phyloP scores from a whole-genome alignment of 2,113 vertebrate species.

The Daphoenositta chrysoptera region DNA sequence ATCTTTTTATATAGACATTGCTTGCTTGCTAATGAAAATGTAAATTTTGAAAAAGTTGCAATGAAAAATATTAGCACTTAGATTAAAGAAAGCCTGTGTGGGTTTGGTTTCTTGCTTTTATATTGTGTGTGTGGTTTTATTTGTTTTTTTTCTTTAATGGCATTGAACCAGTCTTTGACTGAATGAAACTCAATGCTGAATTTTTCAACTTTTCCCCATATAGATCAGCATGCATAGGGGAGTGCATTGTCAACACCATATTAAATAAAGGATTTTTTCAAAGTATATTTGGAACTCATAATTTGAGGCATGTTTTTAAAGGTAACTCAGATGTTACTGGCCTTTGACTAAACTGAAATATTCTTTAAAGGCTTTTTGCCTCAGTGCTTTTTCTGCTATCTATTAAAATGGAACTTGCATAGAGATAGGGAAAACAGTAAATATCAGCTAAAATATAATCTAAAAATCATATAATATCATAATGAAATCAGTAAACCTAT shows the following conservation, averaged over 20 bases:
- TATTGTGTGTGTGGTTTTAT: neutral
- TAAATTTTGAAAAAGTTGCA: neutral
- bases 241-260: neutral
- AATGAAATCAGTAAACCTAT: neutral
- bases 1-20: neutral
- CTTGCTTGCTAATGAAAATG: neutral
- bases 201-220: neutral
- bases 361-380: neutral
- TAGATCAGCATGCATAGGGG: neutral
- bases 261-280: neutral
- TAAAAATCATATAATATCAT: neutral
- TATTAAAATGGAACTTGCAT: neutral
- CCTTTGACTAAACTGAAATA: neutral
- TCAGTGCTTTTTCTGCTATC: neutral
- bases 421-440: neutral
- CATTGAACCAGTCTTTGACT: neutral
- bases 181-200: neutral
- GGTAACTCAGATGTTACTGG: rapidly evolving
- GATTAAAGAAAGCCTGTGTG: neutral
- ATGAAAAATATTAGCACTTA: neutral
- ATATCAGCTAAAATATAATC: neutral
- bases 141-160: neutral
- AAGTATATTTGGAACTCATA: neutral
- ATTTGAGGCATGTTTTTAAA: neutral
- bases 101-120: neutral